Evolutionary conservation across 2,797 vertebrate species (phyloP), one percentile per base, ranked within the genome.

Genomic region (Syngnathus rostellatus): DNA sequence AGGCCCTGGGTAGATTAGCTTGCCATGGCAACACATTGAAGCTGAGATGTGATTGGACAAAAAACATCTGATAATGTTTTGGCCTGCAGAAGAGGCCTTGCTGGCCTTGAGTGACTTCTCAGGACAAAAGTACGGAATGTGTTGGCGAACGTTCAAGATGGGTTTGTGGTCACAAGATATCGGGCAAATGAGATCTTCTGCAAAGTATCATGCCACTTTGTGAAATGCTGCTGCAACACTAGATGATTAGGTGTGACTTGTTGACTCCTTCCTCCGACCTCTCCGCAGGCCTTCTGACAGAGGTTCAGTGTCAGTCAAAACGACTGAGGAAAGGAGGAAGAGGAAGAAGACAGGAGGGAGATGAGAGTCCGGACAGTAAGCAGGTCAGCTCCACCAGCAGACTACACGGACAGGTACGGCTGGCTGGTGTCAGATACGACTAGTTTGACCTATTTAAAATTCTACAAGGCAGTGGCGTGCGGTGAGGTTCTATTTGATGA

Each of bases 271-370:
- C 38, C 48, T 50, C 2, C 19, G 17, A 25, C 3, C 5, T 0
- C 0, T 10, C 21, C 48, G 0, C 77, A 97, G 95, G 93, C 84
- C 91, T 99, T 74, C 87, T 97, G 79, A 97, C 95, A 4, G 95
- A 98, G 87, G 94, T 97, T 62, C 96, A 98, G 77, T 96, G 95
- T 82, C 95, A 96, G 73, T 98, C 95, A 69, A 98, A 97, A 81
- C 89, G 94, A 41, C 91, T 98, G 72, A 87, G 92, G 79, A 98
- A 97, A 88, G 95, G 93, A 70, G 87, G 91, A 50, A 95, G 94
- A 79, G 82, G 81, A 67, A 65, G 82, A 78, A 82, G 75, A 57
- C 85, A 78, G 45, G 81, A 89, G 68, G 90, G 94, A 71, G 93
- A 94, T 64, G 89, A 92, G 74, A 80, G 37, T 66, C 62, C 83